Conservation (phyloP, 2,113 vertebrate genomes). For the Astur gentilis region DNA sequence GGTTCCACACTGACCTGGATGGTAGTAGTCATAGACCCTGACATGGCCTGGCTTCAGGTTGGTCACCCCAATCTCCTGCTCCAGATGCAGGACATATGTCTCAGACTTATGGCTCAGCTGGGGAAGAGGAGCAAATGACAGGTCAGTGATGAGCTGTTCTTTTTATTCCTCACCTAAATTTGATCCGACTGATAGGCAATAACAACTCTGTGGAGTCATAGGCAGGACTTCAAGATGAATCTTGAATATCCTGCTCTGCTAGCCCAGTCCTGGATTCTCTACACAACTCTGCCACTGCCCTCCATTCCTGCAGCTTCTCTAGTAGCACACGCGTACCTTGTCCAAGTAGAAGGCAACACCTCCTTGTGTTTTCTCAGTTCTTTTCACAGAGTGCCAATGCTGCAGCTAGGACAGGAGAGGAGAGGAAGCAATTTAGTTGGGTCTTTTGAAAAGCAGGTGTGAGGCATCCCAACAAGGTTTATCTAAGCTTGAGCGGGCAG, state of each 20-base stretch:
- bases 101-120: conserved; percentile 59
- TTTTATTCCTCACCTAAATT: neutral
- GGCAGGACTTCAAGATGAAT: neutral
- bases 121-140: neutral
- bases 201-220: neutral
- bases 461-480: neutral
- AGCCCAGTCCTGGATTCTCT: neutral
- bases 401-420: neutral
- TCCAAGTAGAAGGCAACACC: conserved; percentile 60
- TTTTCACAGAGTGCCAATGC: conserved; percentile 32
- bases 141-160: neutral
- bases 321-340: conserved; percentile 23
- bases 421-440: neutral
- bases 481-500: neutral
- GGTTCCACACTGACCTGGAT: conserved; percentile 71
- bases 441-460: neutral
- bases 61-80: conserved; percentile 67
- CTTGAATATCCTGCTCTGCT: neutral
- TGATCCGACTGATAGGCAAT: neutral
- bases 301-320: neutral
- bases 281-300: neutral
- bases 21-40: conserved; percentile 86
- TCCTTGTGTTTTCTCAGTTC: conserved; percentile 13
- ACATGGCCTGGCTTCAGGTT: conserved; percentile 83
- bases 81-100: conserved; percentile 64